These are phyloP conservation scores for Ctenodactylus gundi DNA, from an alignment of 2,113 vertebrate species.

Conservation along the genomic window DNA sequence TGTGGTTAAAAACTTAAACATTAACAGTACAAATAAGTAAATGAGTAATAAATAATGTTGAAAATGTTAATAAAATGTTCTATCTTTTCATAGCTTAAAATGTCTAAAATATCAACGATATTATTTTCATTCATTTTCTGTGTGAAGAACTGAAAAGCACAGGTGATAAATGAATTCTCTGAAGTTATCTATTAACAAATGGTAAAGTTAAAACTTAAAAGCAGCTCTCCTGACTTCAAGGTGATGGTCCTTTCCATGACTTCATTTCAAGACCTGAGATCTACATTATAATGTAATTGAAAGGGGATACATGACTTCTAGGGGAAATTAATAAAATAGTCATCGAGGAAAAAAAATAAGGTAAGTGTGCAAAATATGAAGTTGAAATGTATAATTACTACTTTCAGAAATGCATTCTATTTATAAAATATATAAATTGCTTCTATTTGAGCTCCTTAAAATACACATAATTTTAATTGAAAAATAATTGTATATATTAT, in stretches of 20 bases:
- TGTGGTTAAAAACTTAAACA: neutral
- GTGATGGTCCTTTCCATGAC: neutral
- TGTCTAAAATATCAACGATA: neutral
- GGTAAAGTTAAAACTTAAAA: neutral
- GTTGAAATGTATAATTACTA: neutral
- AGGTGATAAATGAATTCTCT: neutral
- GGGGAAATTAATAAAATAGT: neutral
- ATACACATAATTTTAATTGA: neutral
- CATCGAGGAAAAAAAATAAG: neutral
- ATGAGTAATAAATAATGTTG: slow-evolving; percentile 12
- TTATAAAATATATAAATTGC: neutral
- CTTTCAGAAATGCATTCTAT: neutral
- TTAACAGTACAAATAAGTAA: neutral
- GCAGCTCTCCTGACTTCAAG: neutral
- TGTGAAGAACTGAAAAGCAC: neutral
- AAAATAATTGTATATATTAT: neutral
- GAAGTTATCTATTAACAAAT: slow-evolving; percentile 6
- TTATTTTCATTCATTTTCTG: neutral
- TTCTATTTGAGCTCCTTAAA: neutral
- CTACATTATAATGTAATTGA: neutral
- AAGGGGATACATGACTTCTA: neutral
- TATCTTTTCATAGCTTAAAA: neutral
- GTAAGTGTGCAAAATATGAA: neutral
- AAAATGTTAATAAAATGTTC: neutral
- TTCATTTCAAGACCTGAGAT: neutral